phyloP scores from a whole-genome alignment of 2,888 invertebrate species.

The Ophion slaviceki region DNA sequence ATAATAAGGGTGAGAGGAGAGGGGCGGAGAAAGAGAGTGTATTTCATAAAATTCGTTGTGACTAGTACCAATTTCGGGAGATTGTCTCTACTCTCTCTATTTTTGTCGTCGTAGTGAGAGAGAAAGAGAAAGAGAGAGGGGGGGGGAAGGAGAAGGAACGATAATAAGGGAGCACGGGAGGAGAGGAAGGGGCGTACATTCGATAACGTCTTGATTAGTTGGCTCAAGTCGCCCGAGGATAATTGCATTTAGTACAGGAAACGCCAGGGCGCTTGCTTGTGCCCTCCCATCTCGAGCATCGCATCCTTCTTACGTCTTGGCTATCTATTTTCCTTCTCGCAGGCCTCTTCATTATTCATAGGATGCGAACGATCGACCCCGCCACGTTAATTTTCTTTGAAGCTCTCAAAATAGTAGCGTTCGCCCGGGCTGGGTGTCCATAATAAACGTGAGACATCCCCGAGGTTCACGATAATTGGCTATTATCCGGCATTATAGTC shows the following conservation, averaged over 20 bases:
- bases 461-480: constrained; percentile 25
- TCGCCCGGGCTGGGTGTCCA: constrained; percentile 7
- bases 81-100: constrained; percentile 13
- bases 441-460: constrained; percentile 38
- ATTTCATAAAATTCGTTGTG: constrained; percentile 35
- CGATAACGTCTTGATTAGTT: constrained; percentile 56
- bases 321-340: constrained; percentile 33
- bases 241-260: constrained; percentile 46
- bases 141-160: not conserved
- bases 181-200: constrained; percentile 16
- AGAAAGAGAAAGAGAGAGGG: constrained; percentile 11
- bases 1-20: not conserved
- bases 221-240: constrained; percentile 38
- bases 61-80: constrained; percentile 7
- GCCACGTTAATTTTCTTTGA: constrained; percentile 46
- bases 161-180: constrained; percentile 4
- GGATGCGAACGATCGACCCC: constrained; percentile 32
- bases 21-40: not conserved
- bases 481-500: constrained; percentile 23
- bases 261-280: constrained; percentile 13
- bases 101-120: constrained; percentile 6
- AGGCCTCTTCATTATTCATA: constrained; percentile 55
- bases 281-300: constrained; percentile 9
- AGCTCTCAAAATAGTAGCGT: constrained; percentile 39
- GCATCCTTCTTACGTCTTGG: constrained; percentile 37